Base-by-base conservation (phyloP, 2,113 vertebrate species). In the Calyptomena viridis region DNA sequence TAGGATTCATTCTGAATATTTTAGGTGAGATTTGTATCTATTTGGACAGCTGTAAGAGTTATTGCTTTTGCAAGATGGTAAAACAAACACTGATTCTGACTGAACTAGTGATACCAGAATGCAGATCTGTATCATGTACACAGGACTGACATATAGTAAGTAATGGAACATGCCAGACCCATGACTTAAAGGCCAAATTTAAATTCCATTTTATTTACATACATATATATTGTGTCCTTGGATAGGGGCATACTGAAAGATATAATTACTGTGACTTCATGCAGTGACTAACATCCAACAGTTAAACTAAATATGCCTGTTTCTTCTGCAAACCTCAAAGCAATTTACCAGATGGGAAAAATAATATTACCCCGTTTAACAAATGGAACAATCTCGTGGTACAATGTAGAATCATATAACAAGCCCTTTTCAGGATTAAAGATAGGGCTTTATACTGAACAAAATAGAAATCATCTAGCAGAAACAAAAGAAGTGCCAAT, bases 61-160 rank as follows among this genome's bases (percentile, higher is more conserved):
- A 97, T 83, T 97, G 95, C 94, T 97, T 98, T 96, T 96, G 86
- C 72, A 90, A 97, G 94, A 93, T 80, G 72, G 91, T 89, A 92
- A 95, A 95, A 82, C 64, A 91, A 96, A 97, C 94, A 84, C 78
- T 62, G 93, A 33, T 69, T 95, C 88, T 96, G 96, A 97, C 95
- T 67, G 1, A 90, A 76, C 86, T 44, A 67, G 93, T 31, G 75
- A 96, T 95, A 92, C 90, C 87, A 77, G 53, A 94, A 97, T 84
- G 93, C 93, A 97, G 88, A 95, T 95, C 90, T 83, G 39, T 97
- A 95, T 96, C 93, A 0, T 24, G 53, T 84, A 78, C 73, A 85
- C 82, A 92, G n/a, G 84, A 76, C 90, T 95, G 95, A 96, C 95
- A 53, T 12, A 60, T 80, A 87, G 53, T 60, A 94, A 71, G 81